These are phyloP conservation scores for Actinernus sp. DNA, from an alignment of 92 coral and sea anemone genomes.

Conservation along the genomic window DNA sequence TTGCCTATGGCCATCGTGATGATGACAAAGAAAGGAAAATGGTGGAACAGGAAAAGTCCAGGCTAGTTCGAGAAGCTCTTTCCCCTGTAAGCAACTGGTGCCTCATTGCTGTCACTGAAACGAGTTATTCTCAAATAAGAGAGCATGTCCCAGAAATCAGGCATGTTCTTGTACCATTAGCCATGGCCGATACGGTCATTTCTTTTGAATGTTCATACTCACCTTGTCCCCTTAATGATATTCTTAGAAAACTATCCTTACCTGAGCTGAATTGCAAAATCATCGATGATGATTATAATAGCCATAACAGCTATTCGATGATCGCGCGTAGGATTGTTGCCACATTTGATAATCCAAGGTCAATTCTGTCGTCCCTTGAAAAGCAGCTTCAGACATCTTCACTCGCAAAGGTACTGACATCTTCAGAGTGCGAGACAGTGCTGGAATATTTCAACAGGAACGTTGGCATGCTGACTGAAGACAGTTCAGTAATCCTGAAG, in stretches of 20 bases:
- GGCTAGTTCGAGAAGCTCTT: conserved; percentile 4
- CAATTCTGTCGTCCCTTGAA: conserved; percentile 38
- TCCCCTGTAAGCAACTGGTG: conserved; percentile 62
- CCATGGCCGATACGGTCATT: conserved; percentile 49
- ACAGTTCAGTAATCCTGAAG: too few relatives aligned
- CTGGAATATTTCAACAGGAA: too few relatives aligned
- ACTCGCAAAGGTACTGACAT: too few relatives aligned
- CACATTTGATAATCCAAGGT: conserved; percentile 31
- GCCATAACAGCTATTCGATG: background rate
- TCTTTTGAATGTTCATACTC: conserved; percentile 18
- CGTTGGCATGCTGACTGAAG: too few relatives aligned
- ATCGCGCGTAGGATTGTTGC: conserved; percentile 46
- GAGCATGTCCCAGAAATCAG: conserved; percentile 20
- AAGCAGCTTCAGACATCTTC: too few relatives aligned
- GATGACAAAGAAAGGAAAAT: background rate
- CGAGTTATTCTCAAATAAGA: background rate
- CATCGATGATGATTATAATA: background rate
- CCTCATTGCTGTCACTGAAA: conserved; percentile 62
- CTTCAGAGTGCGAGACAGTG: conserved; percentile 11
- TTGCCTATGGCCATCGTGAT: background rate
- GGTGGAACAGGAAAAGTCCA: conserved; percentile 4
- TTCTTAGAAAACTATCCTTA: too few relatives aligned
- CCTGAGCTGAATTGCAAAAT: conserved; percentile 46
- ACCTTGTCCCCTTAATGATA: too few relatives aligned
- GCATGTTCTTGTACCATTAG: conserved; percentile 48